Percentiles rank a stretch among this genome's conserved stretches.
Conservation (phyloP, 1,140 invertebrate genomes). For the Bombus confusus region DNA sequence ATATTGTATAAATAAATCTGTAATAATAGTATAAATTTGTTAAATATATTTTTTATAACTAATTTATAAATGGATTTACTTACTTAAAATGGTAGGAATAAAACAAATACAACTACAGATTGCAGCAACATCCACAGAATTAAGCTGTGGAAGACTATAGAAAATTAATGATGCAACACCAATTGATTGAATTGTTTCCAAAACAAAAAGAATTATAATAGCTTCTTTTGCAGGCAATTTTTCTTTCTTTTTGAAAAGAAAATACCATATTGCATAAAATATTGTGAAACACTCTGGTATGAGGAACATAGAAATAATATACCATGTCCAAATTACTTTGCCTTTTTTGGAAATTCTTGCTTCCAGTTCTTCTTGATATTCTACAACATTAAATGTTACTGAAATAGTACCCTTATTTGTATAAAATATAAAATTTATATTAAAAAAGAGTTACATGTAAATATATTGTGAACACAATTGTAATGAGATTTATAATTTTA, state of each 20-base stretch:
- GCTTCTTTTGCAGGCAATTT: constrained; percentile 83
- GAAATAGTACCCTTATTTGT: background rate
- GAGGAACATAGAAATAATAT: constrained; percentile 90
- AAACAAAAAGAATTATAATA: constrained; percentile 86
- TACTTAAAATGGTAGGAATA: constrained; percentile 89
- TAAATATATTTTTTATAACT: background rate
- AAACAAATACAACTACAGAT: constrained; percentile 95
- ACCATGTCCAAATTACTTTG: constrained; percentile 95
- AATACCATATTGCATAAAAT: constrained; percentile 89
- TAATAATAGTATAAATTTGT: background rate
- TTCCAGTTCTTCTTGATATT: background rate
- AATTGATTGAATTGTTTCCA: constrained; percentile 92
- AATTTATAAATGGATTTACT: constrained; percentile 52
- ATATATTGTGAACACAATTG: no score
- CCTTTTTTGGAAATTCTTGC: constrained; percentile 85
- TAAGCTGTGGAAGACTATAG: constrained; percentile 92
- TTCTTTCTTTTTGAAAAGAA: constrained; percentile 90
- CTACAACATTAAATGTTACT: constrained; percentile 7
- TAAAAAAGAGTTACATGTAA: no score
- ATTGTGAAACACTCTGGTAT: constrained; percentile 92
- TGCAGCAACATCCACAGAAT: constrained; percentile 94
- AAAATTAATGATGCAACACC: constrained; percentile 92
- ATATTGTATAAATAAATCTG: constrained; percentile 82
- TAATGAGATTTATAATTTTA: background rate
- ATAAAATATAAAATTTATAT: constrained; percentile 71